Evolutionary conservation across 2,113 vertebrate genomes (phyloP).

Genomic region (Alces alces): DNA sequence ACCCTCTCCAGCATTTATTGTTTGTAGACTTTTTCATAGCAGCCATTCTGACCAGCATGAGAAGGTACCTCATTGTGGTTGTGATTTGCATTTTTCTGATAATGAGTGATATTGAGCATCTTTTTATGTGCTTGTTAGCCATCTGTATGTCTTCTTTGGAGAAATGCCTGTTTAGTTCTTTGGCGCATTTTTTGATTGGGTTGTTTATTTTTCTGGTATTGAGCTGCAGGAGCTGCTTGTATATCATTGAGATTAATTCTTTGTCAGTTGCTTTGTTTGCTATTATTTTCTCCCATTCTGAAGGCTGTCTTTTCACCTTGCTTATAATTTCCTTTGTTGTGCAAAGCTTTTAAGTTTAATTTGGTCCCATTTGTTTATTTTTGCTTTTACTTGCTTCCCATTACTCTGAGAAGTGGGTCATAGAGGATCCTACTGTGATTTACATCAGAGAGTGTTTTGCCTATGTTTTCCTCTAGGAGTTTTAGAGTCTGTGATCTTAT

Average conservation of each 20-base stretch:
- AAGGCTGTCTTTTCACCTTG: not conserved
- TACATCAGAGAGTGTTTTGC: not conserved
- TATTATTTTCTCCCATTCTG: not conserved
- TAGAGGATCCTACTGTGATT: not conserved
- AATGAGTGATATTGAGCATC: not conserved
- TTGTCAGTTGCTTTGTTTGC: not conserved
- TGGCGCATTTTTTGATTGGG: not conserved
- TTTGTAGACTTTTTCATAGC: not conserved
- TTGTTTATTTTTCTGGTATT: not conserved
- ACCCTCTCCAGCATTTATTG: not conserved
- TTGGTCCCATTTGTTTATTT: not conserved
- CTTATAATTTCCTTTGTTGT: not conserved
- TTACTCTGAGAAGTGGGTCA: not conserved
- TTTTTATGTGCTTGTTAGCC: not conserved
- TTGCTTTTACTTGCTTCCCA: not conserved
- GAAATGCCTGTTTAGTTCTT: not conserved
- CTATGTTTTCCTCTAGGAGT: not conserved
- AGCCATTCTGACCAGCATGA: not conserved
- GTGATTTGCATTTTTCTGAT: not conserved
- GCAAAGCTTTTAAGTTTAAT: not conserved
- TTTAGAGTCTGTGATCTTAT: not conserved
- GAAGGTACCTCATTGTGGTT: not conserved
- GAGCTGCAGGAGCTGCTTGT: not conserved
- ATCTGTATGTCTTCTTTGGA: not conserved
- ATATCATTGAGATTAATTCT: not conserved